phyloP scores from a whole-genome alignment of 2,797 vertebrate genomes.

The Lycodopsis pacificus region DNA sequence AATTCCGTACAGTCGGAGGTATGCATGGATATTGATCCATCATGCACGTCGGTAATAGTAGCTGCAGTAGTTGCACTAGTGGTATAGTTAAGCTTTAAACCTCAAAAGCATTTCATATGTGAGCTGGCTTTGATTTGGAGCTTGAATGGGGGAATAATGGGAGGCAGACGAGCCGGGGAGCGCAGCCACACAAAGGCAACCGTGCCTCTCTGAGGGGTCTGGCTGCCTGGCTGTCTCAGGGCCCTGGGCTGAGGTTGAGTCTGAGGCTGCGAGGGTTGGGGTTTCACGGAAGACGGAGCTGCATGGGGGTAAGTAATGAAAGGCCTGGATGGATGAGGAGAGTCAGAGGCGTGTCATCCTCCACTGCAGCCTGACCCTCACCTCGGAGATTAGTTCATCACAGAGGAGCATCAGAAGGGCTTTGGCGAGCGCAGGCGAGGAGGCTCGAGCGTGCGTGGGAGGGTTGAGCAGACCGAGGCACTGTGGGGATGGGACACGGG shows the following conservation, averaged over 20 bases:
- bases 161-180: conserved; percentile 79
- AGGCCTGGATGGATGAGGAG: conserved; percentile 81
- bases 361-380: conserved; percentile 74
- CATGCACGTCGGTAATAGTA: conserved; percentile 75
- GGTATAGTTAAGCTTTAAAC: conserved; percentile 77
- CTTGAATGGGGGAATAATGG: conserved; percentile 79
- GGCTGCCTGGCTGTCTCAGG: conserved; percentile 75
- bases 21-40: conserved; percentile 71
- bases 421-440: conserved; percentile 28
- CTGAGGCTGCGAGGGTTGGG: conserved; percentile 67
- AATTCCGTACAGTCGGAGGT: conserved; percentile 31
- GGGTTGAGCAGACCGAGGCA: conserved; percentile 45
- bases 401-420: conserved; percentile 52
- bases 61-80: conserved; percentile 74
- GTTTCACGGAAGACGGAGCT: conserved; percentile 71
- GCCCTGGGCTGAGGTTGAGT: conserved; percentile 73
- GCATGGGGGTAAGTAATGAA: conserved; percentile 77
- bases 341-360: conserved; percentile 79
- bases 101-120: conserved; percentile 83
- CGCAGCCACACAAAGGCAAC: conserved; percentile 79
- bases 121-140: conserved; percentile 83
- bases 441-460: conserved; percentile 25
- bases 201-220: conserved; percentile 74
- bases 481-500: conserved; percentile 42
- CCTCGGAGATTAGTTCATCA: conserved; percentile 72